Percentiles rank a stretch among this genome's conserved stretches.
These are phyloP conservation scores for Zaprionus tsacasi DNA, from an alignment of 1,140 invertebrate genomes.

Conservation along the genomic window DNA sequence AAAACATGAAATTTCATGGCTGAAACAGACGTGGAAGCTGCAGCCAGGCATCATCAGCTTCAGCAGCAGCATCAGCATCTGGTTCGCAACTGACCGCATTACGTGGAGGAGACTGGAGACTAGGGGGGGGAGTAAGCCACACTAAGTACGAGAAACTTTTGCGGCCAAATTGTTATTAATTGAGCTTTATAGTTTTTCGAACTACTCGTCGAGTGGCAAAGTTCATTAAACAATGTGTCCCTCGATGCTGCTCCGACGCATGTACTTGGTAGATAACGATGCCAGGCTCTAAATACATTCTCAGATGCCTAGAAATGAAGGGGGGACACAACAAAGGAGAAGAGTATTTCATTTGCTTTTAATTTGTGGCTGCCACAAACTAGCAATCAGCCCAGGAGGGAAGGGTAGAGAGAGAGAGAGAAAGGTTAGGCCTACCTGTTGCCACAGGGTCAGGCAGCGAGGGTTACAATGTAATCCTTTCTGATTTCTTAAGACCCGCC, in stretches of 20 bases:
- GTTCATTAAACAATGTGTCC: conserved; percentile 57
- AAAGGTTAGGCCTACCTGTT: conserved; percentile 51
- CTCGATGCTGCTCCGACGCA: neutral
- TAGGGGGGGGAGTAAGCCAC: too few relatives aligned
- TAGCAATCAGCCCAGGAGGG: conserved; percentile 14
- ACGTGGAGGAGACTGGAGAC: neutral
- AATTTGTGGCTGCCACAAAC: conserved; percentile 54
- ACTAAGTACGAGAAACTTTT: conserved; percentile 62
- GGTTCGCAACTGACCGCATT: conserved; percentile 34
- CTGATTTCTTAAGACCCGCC: conserved; percentile 65
- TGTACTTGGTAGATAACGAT: neutral
- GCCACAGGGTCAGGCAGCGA: conserved; percentile 38
- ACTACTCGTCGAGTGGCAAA: conserved; percentile 32
- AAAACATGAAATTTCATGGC: conserved; percentile 65
- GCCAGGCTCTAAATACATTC: neutral
- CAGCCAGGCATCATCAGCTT: conserved; percentile 6
- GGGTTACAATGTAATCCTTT: conserved; percentile 65
- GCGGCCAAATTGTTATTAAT: conserved; percentile 78
- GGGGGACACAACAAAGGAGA: conserved; percentile 48
- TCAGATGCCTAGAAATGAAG: neutral
- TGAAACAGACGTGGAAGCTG: conserved; percentile 23
- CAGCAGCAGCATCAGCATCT: conserved; percentile 22
- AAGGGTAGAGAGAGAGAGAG: neutral
- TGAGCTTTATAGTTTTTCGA: conserved; percentile 78
- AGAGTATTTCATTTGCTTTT: conserved; percentile 75